Conservation (phyloP, 2,113 vertebrate genomes). For the Erpornis zantholeuca region DNA sequence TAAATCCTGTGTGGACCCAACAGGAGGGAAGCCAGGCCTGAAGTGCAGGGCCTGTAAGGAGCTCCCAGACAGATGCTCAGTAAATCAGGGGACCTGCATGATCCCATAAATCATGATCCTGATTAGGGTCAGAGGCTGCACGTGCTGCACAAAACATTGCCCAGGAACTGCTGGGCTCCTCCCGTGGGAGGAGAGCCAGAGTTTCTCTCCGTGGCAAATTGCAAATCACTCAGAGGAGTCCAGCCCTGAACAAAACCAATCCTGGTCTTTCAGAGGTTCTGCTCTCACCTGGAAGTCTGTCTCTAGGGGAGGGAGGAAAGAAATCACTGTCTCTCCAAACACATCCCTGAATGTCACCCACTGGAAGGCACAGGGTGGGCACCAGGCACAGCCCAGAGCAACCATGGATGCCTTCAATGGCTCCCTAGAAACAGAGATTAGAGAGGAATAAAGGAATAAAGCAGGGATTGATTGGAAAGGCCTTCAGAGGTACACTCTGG, state of each 20-base stretch:
- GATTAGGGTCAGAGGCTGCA: not conserved
- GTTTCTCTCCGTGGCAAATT: not conserved
- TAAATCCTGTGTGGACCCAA: not conserved
- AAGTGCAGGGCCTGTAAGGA: not conserved
- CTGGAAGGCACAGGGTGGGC: not conserved
- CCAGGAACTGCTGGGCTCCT: not conserved
- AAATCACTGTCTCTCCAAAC: not conserved
- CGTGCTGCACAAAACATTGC: not conserved
- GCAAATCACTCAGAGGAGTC: not conserved
- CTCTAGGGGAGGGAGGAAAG: not conserved
- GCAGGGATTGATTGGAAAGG: too few species aligned
- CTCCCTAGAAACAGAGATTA: too few species aligned
- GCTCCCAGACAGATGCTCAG: not conserved
- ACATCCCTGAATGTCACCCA: fast-evolving
- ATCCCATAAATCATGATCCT: not conserved
- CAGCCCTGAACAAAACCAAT: not conserved
- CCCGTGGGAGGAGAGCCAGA: not conserved
- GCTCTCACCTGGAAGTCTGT: not conserved
- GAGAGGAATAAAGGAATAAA: too few species aligned
- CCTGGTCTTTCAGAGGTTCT: not conserved
- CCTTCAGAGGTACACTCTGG: too few species aligned
- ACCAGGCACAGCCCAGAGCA: not conserved
- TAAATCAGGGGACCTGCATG: not conserved
- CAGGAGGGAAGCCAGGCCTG: not conserved
- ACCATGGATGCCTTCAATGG: too few species aligned